phyloP scores from a whole-genome alignment of 2,797 vertebrate species.

The Tenualosa ilisha region DNA sequence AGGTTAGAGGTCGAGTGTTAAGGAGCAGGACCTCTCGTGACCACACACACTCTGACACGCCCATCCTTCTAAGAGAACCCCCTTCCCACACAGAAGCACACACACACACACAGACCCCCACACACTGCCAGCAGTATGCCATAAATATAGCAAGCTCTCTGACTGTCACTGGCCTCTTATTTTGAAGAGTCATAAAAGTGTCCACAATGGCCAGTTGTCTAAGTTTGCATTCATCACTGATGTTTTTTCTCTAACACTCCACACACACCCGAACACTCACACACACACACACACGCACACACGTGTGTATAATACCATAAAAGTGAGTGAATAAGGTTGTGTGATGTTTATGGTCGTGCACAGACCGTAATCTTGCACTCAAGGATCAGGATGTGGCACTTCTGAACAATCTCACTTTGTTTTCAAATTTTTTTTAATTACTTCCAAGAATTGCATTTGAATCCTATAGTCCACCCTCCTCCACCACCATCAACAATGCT shows the following conservation, averaged over 20 bases:
- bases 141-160: neutral
- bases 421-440: neutral
- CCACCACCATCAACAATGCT: neutral
- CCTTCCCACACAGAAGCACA: neutral
- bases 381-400: neutral
- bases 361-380: neutral
- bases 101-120: neutral
- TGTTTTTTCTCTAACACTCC: neutral
- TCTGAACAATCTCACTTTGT: neutral
- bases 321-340: neutral
- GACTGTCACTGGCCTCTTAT: neutral
- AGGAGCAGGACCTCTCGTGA: slow-evolving; percentile 1
- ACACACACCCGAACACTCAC: neutral
- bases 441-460: neutral
- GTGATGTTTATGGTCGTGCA: neutral
- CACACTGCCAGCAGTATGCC: neutral
- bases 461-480: neutral
- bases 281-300: neutral
- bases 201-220: neutral
- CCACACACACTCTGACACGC: slow-evolving; percentile 21
- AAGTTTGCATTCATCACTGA: neutral
- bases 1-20: slow-evolving; percentile 15
- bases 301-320: neutral
- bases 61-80: neutral
- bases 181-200: neutral